Conservation (phyloP, 1,140 invertebrate genomes). For the Stenopsyche tienmushanensis region DNA sequence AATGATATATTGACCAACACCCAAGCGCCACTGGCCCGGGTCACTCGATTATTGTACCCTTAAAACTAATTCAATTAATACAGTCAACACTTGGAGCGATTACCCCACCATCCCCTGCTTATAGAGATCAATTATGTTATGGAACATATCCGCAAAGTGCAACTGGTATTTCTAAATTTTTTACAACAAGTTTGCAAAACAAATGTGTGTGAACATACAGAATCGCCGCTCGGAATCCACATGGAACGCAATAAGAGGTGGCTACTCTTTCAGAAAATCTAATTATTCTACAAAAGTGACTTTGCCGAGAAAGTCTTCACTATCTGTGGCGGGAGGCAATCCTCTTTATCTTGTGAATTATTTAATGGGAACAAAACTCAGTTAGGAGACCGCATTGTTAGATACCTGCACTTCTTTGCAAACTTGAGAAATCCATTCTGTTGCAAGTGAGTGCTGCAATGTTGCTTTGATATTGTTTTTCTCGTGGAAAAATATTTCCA, state of each 20-base stretch:
- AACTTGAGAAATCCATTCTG: too few species aligned
- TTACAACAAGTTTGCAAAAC: too few species aligned
- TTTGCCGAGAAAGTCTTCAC: neutral
- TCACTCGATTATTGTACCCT: neutral
- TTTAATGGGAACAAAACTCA: conserved; percentile 10
- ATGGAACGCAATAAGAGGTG: neutral
- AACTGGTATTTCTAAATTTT: too few species aligned
- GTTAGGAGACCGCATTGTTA: neutral
- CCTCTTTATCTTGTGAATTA: conserved; percentile 15
- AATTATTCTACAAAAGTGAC: conserved; percentile 5
- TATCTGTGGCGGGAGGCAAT: conserved; percentile 7
- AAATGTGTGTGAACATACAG: too few species aligned
- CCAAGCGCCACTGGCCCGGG: conserved; percentile 14
- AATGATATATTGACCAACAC: conserved; percentile 34
- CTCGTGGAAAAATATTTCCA: too few species aligned
- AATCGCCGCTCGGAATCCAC: too few species aligned
- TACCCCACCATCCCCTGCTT: neutral
- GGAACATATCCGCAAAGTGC: too few species aligned
- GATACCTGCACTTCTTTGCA: neutral
- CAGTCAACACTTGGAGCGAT: conserved; percentile 5
- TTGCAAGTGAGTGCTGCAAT: too few species aligned
- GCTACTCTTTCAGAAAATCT: conserved; percentile 4
- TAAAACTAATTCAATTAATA: conserved; percentile 22
- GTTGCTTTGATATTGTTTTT: too few species aligned
- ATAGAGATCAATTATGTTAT: too few species aligned